Evolutionary conservation across 2,113 vertebrate genomes (phyloP), one percentile per base, ranked within the genome.

Genomic region (Patagioenas fasciata): DNA sequence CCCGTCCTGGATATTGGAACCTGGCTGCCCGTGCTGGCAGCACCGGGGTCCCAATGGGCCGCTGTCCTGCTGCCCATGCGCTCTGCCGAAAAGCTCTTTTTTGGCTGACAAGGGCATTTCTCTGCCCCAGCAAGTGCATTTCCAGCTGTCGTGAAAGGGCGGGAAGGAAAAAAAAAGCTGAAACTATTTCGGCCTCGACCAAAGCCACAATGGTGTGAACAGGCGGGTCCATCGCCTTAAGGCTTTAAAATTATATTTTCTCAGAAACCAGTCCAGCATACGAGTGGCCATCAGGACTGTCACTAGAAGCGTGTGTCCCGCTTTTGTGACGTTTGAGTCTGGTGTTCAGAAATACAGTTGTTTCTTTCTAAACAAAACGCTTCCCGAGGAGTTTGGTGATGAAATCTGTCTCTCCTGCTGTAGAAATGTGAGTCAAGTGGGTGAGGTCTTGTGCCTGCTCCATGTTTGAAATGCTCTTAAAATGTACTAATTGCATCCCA

Each of bases 21-120:
- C 13, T 51, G 77, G 0, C 16, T 58, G 25, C 25, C 26, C 44
- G 15, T 16, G 15, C 9, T 10, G 11, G 61, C 82, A 40, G 38
- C 56, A 10, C 67, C 0, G 0, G 62, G 79, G 36, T 40, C 54
- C 44, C 8, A 0, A 18, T 34, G 42, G n/a, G 0, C 80, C 19
- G 31, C 18, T 7, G 13, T 60, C 75, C 44, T 21, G 81, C 84
- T 53, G 66, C 5, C 1, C 29, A 53, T 67, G 44, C 6, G 69
- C 60, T 44, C 57, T 31, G 50, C 38, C 34, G 56, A 40, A 81
- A 74, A 54, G 4, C 26, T 47, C 31, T 54, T 28, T 34, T 58
- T n/a, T 29, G 10, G 56, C 57, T 71, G 2, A 9, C 42, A 21
- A 25, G 12, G 3, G 16, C 26, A 0, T 21, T 72, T 57, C 53